phyloP scores from a whole-genome alignment of 2,888 invertebrate genomes.

The Euzetes globulus region DNA sequence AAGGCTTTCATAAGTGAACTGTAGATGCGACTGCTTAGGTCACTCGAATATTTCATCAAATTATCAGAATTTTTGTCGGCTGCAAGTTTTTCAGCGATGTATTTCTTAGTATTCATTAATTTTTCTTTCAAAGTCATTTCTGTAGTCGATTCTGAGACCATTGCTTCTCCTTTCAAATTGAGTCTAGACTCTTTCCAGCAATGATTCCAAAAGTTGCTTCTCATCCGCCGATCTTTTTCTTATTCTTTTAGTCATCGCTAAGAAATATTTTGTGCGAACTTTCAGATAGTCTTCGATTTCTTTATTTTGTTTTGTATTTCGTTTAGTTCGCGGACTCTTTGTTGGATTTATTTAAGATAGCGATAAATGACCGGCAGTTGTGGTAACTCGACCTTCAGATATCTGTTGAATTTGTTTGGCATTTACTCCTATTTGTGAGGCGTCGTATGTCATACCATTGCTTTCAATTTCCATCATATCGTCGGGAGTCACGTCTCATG shows the following conservation, averaged over 20 bases:
- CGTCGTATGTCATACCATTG: not conserved
- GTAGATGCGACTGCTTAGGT: not conserved
- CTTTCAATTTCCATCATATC: conserved; percentile 27
- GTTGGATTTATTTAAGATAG: conserved; percentile 1
- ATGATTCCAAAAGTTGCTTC: not conserved
- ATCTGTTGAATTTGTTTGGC: conserved; percentile 34
- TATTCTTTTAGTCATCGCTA: conserved; percentile 1
- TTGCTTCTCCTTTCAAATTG: not conserved
- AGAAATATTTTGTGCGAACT: conserved; percentile 23
- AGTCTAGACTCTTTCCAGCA: conserved; percentile 1
- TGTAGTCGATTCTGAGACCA: not conserved
- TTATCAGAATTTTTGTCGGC: not conserved
- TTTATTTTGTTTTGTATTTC: not conserved
- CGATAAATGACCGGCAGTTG: conserved; percentile 22
- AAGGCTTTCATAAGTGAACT: conserved; percentile 13
- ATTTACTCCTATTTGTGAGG: conserved; percentile 8
- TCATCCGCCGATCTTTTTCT: conserved; percentile 1
- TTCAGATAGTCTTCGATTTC: conserved; percentile 27
- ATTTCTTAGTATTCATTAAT: not conserved
- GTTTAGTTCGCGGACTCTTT: not conserved
- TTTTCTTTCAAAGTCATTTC: not conserved
- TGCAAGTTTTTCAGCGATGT: not conserved
- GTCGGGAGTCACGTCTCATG: conserved; percentile 12
- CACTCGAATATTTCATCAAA: not conserved
- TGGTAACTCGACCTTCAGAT: conserved; percentile 28